Evolutionary conservation across 2,888 invertebrate genomes (phyloP).

Genomic region (Pristionchus exspectatus): DNA sequence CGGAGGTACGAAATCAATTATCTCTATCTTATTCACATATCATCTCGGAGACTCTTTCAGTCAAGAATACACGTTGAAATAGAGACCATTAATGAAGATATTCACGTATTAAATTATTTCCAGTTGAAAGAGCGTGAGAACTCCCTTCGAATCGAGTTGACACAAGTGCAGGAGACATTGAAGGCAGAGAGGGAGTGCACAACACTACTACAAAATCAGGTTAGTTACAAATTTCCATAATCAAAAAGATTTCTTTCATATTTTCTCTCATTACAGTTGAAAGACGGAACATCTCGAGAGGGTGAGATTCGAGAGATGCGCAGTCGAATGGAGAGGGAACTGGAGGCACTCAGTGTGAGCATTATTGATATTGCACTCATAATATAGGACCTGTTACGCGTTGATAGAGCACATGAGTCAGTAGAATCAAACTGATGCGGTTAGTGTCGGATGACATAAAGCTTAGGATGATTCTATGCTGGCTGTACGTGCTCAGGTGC

Average conservation of each 20-base stretch:
- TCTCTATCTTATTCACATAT: too few species aligned
- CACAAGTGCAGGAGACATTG: slow-evolving; percentile 3
- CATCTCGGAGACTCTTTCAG: too few species aligned
- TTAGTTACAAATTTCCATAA: neutral
- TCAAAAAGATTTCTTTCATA: neutral
- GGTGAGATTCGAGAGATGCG: slow-evolving; percentile 64
- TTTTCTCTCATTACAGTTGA: slow-evolving; percentile 62
- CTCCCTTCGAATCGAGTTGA: slow-evolving; percentile 22
- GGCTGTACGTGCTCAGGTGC: too few species aligned
- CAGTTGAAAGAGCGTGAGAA: slow-evolving; percentile 51
- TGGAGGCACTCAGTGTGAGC: slow-evolving; percentile 72
- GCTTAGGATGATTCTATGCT: neutral
- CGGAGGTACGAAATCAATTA: neutral
- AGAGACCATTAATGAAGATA: too few species aligned
- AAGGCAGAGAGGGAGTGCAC: slow-evolving; percentile 41
- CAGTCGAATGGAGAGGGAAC: slow-evolving; percentile 70
- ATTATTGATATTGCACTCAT: neutral
- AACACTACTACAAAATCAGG: slow-evolving; percentile 44
- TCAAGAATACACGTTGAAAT: too few species aligned
- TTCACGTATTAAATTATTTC: too few species aligned
- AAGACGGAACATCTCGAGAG: slow-evolving; percentile 65
- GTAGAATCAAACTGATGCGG: neutral
- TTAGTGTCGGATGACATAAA: neutral
- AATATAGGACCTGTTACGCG: neutral
- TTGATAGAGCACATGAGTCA: too few species aligned